phyloP scores from a whole-genome alignment of 2,888 invertebrate genomes.

The Tubulanus polymorphus region DNA sequence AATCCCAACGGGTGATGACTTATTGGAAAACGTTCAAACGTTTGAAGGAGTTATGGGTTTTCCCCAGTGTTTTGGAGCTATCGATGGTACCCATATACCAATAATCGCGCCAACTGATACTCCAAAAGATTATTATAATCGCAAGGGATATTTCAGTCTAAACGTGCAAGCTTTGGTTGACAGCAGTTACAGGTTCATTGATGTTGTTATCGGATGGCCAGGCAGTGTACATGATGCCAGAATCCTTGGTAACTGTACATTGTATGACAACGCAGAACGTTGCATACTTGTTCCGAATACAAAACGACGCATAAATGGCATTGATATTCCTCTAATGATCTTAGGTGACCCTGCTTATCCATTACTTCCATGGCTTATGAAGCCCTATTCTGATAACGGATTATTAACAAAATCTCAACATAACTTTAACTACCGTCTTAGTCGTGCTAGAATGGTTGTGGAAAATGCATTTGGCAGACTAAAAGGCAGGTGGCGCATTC shows the following conservation, averaged over 20 bases:
- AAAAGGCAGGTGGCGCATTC: slow-evolving; percentile 9
- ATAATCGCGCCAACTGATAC: slow-evolving; percentile 8
- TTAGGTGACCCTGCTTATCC: slow-evolving; percentile 16
- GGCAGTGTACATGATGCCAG: slow-evolving; percentile 14
- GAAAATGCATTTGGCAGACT: slow-evolving; percentile 12
- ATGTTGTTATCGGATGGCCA: slow-evolving; percentile 10
- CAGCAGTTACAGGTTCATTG: slow-evolving; percentile 6
- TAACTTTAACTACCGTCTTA: slow-evolving; percentile 12
- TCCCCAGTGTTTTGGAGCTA: slow-evolving; percentile 15
- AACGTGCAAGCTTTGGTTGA: slow-evolving; percentile 10
- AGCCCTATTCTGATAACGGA: slow-evolving; percentile 4
- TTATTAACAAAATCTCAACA: not conserved
- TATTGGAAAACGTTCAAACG: slow-evolving; percentile 1
- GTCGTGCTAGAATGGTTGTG: slow-evolving; percentile 9
- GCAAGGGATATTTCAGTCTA: slow-evolving; percentile 12
- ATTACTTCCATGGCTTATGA: slow-evolving; percentile 10
- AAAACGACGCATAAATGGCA: not conserved
- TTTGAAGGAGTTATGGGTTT: slow-evolving; percentile 11
- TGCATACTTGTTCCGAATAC: not conserved
- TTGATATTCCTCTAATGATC: slow-evolving; percentile 2
- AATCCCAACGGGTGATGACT: slow-evolving; percentile 7
- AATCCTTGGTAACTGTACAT: slow-evolving; percentile 9
- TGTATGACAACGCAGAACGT: slow-evolving; percentile 3
- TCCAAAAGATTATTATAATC: slow-evolving; percentile 13
- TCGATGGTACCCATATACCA: slow-evolving; percentile 17